Percentiles rank a stretch among this genome's conserved stretches.
phyloP scores from a whole-genome alignment of 1,140 invertebrate species.

The Leptinotarsa undecemlineata region DNA sequence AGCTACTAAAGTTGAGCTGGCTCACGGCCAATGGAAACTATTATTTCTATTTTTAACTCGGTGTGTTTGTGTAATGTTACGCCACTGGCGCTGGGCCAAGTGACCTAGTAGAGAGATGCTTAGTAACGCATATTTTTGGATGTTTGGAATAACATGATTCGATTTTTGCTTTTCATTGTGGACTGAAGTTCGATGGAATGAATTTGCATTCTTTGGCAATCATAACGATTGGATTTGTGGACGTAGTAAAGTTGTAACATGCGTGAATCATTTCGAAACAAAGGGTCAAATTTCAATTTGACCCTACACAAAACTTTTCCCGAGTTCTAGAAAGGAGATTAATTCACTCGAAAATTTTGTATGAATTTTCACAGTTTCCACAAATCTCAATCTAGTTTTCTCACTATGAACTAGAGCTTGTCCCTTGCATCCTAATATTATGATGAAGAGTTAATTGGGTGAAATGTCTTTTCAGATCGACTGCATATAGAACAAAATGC shows the following conservation, averaged over 20 bases:
- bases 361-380: neutral
- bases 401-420: too few species aligned
- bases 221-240: neutral
- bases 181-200: constrained; percentile 4
- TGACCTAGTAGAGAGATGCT: constrained; percentile 44
- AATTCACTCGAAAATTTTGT: too few species aligned
- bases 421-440: neutral
- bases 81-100: constrained; percentile 39
- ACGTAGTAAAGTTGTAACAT: neutral
- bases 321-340: neutral
- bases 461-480: constrained; percentile 58
- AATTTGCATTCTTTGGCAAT: constrained; percentile 1
- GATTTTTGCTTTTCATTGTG: constrained; percentile 4
- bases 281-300: too few species aligned
- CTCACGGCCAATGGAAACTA: constrained; percentile 34
- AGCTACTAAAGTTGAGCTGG: constrained; percentile 27
- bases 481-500: constrained; percentile 77
- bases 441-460: neutral
- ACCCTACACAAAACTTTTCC: neutral
- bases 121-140: constrained; percentile 23
- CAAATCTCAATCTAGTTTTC: constrained; percentile 7
- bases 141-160: neutral
- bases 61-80: constrained; percentile 40
- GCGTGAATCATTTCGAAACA: too few species aligned
- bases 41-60: constrained; percentile 40